These are phyloP conservation scores for Trichogramma dendrolimi DNA, from an alignment of 2,888 invertebrate genomes.

Conservation along the genomic window DNA sequence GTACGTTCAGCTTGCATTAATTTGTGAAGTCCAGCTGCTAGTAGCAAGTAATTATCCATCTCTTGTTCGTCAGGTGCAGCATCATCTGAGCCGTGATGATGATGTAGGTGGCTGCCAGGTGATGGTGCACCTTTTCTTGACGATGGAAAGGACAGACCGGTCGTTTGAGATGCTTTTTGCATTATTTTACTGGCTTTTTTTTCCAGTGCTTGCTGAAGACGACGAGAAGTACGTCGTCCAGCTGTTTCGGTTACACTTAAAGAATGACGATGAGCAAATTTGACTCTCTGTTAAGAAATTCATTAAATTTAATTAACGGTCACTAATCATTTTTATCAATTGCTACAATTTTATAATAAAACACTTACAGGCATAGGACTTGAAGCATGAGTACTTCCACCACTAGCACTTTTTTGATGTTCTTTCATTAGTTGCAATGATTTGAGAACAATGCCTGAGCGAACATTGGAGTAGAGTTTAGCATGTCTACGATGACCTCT, in stretches of 20 bases:
- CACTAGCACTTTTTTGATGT: slow-evolving; percentile 73
- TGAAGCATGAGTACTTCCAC: slow-evolving; percentile 66
- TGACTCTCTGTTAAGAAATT: slow-evolving; percentile 59
- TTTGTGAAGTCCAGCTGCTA: slow-evolving; percentile 77
- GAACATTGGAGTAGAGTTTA: slow-evolving; percentile 69
- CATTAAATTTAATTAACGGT: background rate
- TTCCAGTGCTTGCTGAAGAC: slow-evolving; percentile 71
- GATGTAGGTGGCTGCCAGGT: slow-evolving; percentile 36
- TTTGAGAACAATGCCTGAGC: slow-evolving; percentile 72
- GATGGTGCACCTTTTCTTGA: slow-evolving; percentile 56
- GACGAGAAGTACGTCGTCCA: slow-evolving; percentile 71
- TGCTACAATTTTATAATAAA: slow-evolving; percentile 3
- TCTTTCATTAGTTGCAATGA: slow-evolving; percentile 75
- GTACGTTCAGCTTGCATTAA: slow-evolving; percentile 84
- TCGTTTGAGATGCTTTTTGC: slow-evolving; percentile 78
- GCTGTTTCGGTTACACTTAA: slow-evolving; percentile 62
- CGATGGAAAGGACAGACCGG: slow-evolving; percentile 68
- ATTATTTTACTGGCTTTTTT: slow-evolving; percentile 78
- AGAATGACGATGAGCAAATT: slow-evolving; percentile 63
- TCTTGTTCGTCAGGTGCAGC: slow-evolving; percentile 67
- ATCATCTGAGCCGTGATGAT: slow-evolving; percentile 40
- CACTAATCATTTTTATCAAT: background rate
- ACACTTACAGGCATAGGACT: slow-evolving; percentile 62
- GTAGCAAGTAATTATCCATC: slow-evolving; percentile 76
- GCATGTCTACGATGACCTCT: slow-evolving; percentile 71